Conservation (phyloP, 1,140 invertebrate species). For the Sweltsa coloradensis region DNA sequence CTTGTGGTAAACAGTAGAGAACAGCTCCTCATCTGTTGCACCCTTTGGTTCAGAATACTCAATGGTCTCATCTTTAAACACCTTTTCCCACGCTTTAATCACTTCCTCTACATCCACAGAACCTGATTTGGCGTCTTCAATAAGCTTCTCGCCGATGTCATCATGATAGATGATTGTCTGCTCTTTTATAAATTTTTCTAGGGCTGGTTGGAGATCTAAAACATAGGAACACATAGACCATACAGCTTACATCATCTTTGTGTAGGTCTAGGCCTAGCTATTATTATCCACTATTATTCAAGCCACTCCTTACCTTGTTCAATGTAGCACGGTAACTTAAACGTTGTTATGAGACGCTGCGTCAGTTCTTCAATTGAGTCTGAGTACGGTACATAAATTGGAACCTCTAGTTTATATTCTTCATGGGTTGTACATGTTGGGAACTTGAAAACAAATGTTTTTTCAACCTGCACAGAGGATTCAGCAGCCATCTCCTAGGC, state of each 20-base stretch:
- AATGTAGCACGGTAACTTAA: conserved; percentile 56
- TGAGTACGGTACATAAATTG: conserved; percentile 43
- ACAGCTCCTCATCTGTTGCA: conserved; percentile 60
- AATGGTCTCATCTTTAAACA: conserved; percentile 46
- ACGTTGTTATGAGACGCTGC: conserved; percentile 49
- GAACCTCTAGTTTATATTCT: conserved; percentile 42
- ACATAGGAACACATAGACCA: too few relatives aligned
- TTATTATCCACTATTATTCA: too few relatives aligned
- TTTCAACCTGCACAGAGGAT: too few relatives aligned
- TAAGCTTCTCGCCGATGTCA: conserved; percentile 31
- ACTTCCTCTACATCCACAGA: conserved; percentile 50
- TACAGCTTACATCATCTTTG: too few relatives aligned
- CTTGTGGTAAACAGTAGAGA: conserved; percentile 67
- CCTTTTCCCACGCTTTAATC: conserved; percentile 52
- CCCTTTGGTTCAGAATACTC: conserved; percentile 54
- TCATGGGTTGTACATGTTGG: conserved; percentile 44
- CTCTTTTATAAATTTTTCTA: conserved; percentile 34
- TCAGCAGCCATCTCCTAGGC: too few relatives aligned
- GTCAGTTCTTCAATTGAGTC: conserved; percentile 48
- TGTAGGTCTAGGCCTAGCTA: too few relatives aligned
- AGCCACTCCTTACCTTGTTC: conserved; percentile 34
- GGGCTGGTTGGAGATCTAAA: conserved; percentile 35
- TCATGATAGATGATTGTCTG: conserved; percentile 40
- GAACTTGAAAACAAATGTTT: conserved; percentile 41
- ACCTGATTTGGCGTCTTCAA: conserved; percentile 36